These are phyloP conservation scores for Latheticus oryzae DNA, from an alignment of 2,888 invertebrate genomes.

Conservation along the genomic window DNA sequence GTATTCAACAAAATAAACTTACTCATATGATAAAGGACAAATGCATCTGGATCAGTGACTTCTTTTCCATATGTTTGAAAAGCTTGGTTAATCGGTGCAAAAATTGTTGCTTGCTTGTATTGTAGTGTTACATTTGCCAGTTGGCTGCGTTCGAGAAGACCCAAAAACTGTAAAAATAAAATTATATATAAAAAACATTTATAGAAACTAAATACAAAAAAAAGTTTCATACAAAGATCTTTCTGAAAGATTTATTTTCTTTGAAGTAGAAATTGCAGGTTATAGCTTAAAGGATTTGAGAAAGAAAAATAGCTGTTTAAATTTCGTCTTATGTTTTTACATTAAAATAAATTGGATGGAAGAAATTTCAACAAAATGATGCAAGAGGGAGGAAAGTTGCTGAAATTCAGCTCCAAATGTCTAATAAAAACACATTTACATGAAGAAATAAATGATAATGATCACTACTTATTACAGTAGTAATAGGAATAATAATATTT, in stretches of 20 bases:
- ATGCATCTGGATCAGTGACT: conserved; percentile 66
- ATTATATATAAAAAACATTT: not conserved
- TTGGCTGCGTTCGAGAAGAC: conserved; percentile 77
- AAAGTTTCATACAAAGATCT: not conserved
- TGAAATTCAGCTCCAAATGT: too few relatives aligned
- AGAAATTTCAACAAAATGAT: conserved; percentile 16
- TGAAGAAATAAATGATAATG: too few relatives aligned
- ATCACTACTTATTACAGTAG: too few relatives aligned
- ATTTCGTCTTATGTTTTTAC: conserved; percentile 42
- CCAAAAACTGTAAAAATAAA: conserved; percentile 78
- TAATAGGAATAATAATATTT: too few relatives aligned
- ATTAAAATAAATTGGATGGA: conserved; percentile 46
- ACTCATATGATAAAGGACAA: conserved; percentile 88
- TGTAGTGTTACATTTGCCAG: conserved; percentile 80
- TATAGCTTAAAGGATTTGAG: conserved; percentile 48
- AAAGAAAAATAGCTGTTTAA: conserved; percentile 45
- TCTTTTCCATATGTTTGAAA: conserved; percentile 78
- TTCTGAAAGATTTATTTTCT: conserved; percentile 44
- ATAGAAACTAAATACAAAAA: not conserved
- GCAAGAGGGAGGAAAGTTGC: too few relatives aligned
- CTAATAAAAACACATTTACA: too few relatives aligned
- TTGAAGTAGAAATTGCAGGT: conserved; percentile 48
- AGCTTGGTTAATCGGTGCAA: conserved; percentile 89
- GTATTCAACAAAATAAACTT: conserved; percentile 67
- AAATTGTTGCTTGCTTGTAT: conserved; percentile 84